A percentile compares a stretch with the other conserved stretches of the same genome.
Evolutionary conservation across 2,888 invertebrate genomes (phyloP).

Genomic region (Podabrus alpinus): DNA sequence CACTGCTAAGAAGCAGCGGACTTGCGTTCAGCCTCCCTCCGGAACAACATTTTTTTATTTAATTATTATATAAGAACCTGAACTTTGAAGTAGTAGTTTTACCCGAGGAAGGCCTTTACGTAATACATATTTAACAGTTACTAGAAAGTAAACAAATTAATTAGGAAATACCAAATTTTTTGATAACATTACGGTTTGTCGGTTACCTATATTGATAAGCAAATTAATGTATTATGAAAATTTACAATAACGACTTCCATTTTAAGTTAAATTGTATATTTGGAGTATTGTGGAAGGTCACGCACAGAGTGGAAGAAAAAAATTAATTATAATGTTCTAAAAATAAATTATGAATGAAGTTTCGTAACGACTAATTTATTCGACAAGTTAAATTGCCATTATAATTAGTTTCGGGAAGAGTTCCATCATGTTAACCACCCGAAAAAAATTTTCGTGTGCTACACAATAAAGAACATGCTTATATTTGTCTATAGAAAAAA

Average conservation of each 20-base stretch:
- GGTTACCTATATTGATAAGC: background rate
- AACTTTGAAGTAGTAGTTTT: background rate
- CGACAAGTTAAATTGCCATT: background rate
- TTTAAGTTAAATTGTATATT: background rate
- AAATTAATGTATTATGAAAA: background rate
- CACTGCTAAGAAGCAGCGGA: background rate
- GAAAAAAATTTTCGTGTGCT: too few species aligned
- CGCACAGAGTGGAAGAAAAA: background rate
- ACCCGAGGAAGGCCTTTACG: background rate
- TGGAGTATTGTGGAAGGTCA: background rate
- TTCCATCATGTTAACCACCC: too few species aligned
- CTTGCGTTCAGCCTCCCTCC: background rate
- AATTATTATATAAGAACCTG: background rate
- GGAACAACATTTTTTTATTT: background rate
- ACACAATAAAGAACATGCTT: too few species aligned
- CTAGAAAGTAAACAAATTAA: background rate
- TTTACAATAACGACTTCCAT: background rate
- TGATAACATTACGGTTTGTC: background rate
- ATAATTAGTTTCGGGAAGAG: background rate
- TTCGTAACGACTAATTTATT: background rate
- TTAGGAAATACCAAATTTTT: background rate
- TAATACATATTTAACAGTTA: background rate
- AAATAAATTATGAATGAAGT: background rate
- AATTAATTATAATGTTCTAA: background rate
- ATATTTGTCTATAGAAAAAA: too few species aligned